Evolutionary conservation across 2,113 vertebrate species (phyloP).

Genomic region (Nibea albiflora): DNA sequence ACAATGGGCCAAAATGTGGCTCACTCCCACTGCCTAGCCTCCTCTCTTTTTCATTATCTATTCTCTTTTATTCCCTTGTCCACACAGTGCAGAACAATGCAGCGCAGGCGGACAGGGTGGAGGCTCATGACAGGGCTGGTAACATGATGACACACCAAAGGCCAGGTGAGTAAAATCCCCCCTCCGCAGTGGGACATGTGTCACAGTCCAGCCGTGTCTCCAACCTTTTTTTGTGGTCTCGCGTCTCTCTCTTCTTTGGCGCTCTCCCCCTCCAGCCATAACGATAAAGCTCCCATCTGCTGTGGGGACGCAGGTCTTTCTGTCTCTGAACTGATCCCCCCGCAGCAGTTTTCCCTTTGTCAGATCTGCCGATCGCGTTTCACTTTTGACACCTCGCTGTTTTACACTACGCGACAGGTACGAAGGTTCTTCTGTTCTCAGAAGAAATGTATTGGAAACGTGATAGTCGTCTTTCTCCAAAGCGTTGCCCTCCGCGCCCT

Average conservation of each 20-base stretch:
- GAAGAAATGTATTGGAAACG: constrained; percentile 74
- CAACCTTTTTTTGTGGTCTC: constrained; percentile 82
- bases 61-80: constrained; percentile 75
- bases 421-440: constrained; percentile 72
- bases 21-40: constrained; percentile 65
- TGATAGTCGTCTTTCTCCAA: constrained; percentile 61
- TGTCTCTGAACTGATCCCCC: constrained; percentile 80
- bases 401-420: constrained; percentile 71
- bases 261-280: constrained; percentile 66
- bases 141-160: constrained; percentile 86
- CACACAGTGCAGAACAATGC: constrained; percentile 71
- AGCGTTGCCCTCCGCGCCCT: constrained; percentile 58
- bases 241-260: constrained; percentile 46
- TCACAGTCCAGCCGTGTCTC: constrained; percentile 76
- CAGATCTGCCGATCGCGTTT: constrained; percentile 78
- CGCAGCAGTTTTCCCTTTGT: constrained; percentile 76
- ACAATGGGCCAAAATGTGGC: constrained; percentile 73
- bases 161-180: constrained; percentile 70
- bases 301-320: constrained; percentile 59
- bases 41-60: constrained; percentile 60
- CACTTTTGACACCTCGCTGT: constrained; percentile 82
- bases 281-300: constrained; percentile 82
- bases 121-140: constrained; percentile 75
- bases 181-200: constrained; percentile 80
- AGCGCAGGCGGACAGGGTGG: constrained; percentile 70